These are phyloP conservation scores for Coboldia fuscipes DNA, from an alignment of 1,140 invertebrate genomes.

Conservation along the genomic window DNA sequence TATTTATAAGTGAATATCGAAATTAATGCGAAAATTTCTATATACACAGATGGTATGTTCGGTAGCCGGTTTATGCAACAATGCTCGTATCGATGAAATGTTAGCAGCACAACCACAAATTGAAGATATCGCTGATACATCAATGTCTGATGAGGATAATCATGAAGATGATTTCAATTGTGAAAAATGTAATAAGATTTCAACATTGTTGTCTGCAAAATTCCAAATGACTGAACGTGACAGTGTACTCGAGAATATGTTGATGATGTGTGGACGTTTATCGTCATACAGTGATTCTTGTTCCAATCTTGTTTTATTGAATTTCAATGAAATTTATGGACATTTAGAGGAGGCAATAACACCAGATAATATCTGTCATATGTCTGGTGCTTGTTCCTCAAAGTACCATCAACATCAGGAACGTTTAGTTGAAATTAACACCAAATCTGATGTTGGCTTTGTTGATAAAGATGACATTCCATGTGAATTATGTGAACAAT, in stretches of 20 bases:
- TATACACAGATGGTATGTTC: conserved; percentile 41
- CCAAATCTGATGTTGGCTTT: conserved; percentile 28
- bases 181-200: conserved; percentile 29
- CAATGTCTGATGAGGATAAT: not conserved
- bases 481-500: conserved; percentile 64
- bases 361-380: conserved; percentile 40
- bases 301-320: conserved; percentile 39
- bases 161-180: conserved; percentile 16
- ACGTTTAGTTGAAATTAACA: conserved; percentile 25
- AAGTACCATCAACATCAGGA: conserved; percentile 40
- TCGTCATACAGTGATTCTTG: conserved; percentile 58
- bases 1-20: conserved; percentile 1
- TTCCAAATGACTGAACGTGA: conserved; percentile 29
- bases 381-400: conserved; percentile 44
- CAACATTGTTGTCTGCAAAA: conserved; percentile 26
- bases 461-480: conserved; percentile 40
- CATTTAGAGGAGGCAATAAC: conserved; percentile 37
- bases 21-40: too few relatives aligned
- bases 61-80: conserved; percentile 75
- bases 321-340: conserved; percentile 45
- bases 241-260: conserved; percentile 29
- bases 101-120: not conserved
- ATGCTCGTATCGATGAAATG: conserved; percentile 40
- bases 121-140: not conserved
- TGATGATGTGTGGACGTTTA: conserved; percentile 37